Conservation (phyloP, 1,140 invertebrate species). For the Sinonovacula constricta region DNA sequence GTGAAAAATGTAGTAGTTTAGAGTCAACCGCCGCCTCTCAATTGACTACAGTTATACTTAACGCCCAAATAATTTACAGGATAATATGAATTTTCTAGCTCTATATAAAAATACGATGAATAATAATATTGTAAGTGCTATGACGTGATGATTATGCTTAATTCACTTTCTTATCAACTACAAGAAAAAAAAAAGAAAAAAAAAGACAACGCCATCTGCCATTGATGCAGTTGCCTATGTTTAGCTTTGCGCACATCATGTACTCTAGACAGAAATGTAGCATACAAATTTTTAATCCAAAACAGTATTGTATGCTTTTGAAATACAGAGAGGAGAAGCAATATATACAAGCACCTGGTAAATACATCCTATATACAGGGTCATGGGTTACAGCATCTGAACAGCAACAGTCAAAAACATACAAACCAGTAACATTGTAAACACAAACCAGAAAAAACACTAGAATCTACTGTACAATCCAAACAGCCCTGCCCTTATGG, state of each 20-base stretch:
- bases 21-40: slow-evolving; percentile 34
- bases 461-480: slow-evolving; percentile 24
- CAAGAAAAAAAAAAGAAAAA: slow-evolving; percentile 18
- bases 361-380: slow-evolving; percentile 36
- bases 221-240: slow-evolving; percentile 21
- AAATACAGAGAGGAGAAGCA: slow-evolving; percentile 1
- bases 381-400: slow-evolving; percentile 22
- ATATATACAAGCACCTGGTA: slow-evolving; percentile 39
- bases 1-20: slow-evolving; percentile 41
- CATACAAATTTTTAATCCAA: neutral
- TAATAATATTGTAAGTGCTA: neutral
- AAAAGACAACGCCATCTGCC: slow-evolving; percentile 26
- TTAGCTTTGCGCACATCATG: no score
- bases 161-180: slow-evolving; percentile 31
- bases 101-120: slow-evolving; percentile 35
- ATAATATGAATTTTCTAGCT: neutral
- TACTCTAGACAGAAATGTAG: neutral
- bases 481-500: slow-evolving; percentile 44
- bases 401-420: slow-evolving; percentile 47
- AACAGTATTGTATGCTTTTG: neutral
- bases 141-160: slow-evolving; percentile 26
- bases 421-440: slow-evolving; percentile 33
- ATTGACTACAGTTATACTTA: slow-evolving; percentile 22
- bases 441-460: slow-evolving; percentile 12
- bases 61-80: neutral